Evolutionary conservation across 2,888 invertebrate species (phyloP).

Genomic region (Drosophila lacicola): DNA sequence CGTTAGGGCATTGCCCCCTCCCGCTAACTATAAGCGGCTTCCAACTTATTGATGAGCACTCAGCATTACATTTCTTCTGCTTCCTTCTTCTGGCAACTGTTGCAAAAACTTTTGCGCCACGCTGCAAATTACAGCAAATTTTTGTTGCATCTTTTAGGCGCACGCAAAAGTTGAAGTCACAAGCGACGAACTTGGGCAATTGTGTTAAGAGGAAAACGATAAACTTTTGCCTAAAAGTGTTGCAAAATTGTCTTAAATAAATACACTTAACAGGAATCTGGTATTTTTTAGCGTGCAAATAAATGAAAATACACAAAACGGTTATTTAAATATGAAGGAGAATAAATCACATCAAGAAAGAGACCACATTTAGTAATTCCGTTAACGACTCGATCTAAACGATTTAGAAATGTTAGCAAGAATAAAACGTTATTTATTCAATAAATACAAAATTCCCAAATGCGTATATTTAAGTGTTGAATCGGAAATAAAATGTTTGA

Average conservation of each 20-base stretch:
- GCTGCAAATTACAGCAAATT: slow-evolving; percentile 11
- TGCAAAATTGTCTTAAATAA: not conserved
- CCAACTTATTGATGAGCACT: slow-evolving; percentile 62
- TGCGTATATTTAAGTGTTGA: not conserved
- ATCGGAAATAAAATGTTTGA: not conserved
- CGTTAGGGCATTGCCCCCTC: not conserved
- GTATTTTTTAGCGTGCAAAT: not conserved
- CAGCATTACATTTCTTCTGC: slow-evolving; percentile 33
- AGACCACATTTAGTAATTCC: too few species aligned
- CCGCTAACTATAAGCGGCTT: not conserved
- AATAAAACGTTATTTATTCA: not conserved
- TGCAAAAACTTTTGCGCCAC: slow-evolving; percentile 24
- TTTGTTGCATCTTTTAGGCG: slow-evolving; percentile 37
- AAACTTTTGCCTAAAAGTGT: not conserved
- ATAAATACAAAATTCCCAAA: not conserved
- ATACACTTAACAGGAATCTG: not conserved
- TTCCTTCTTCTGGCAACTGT: slow-evolving; percentile 33
- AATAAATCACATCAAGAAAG: too few species aligned
- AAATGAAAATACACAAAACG: too few species aligned
- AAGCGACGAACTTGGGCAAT: slow-evolving; percentile 6
- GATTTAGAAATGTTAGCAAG: too few species aligned
- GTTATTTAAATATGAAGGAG: too few species aligned
- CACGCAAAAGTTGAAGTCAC: slow-evolving; percentile 15
- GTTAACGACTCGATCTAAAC: too few species aligned
- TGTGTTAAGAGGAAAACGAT: not conserved